Base-by-base conservation (phyloP, 2,888 invertebrate genomes). In the Phengaris arion region DNA sequence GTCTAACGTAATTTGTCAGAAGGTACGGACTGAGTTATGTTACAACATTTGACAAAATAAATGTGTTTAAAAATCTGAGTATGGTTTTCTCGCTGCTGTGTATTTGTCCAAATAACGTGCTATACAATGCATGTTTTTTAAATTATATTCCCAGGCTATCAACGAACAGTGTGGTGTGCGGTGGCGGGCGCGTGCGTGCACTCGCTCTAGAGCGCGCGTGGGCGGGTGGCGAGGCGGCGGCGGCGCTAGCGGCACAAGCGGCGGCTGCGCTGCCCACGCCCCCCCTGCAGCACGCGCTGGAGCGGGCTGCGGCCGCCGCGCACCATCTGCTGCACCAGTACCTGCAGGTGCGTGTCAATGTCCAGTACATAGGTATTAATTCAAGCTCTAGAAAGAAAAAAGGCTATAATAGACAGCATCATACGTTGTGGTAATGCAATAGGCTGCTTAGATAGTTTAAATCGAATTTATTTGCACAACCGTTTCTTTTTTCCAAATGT, bases 321-420 rank as follows among this genome's bases (percentile, higher is more conserved):
- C 93, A 93, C 79, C 92, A 91, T 69, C 82, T 90, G 79, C 85
- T 93, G 83, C 93, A 93, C 79, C 93, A 92, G 86, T 92, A 92
- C 79, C 82, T 92, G 73, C 91, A 91, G 89, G 92, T 86, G 45
- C 35, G 35, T 35, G 35, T 35, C 35, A 3, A 35, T 35, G 35
- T 35, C 35, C 35, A 35, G 35, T 35, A 35, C 2, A 1, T 35
- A 35, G 3, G 35, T 35, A 35, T 35, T 35, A 35, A 1, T 22
- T 22, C 22, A 22, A 22, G 35, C 35, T 35, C 35, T 35, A 35
- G 35, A 35, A 4, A 3, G 35, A 35, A 35, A 35, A 35, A 35
- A 35, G 35, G 0, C 35, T 35, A 35, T 4, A 35, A 35, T 35
- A 35, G 35, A 35, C 35, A 35, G 35, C 4, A 35, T 1, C 35